phyloP scores from a whole-genome alignment of 2,888 invertebrate genomes.

The Aphidius colemani region DNA sequence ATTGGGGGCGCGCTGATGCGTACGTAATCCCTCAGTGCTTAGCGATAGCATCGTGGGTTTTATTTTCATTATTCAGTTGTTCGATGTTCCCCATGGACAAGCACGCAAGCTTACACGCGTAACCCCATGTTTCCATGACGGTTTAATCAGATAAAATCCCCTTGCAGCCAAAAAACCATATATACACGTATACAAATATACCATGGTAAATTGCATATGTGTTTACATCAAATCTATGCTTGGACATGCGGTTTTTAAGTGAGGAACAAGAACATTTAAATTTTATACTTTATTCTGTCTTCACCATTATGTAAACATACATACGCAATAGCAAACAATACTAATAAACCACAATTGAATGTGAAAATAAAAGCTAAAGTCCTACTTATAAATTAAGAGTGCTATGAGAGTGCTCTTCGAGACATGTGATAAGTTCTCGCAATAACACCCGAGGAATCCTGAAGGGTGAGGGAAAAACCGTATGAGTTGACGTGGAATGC shows the following conservation, averaged over 20 bases:
- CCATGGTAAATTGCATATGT: too few relatives aligned
- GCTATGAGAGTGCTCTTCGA: too few relatives aligned
- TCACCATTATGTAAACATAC: too few relatives aligned
- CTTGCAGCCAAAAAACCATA: conserved; percentile 20
- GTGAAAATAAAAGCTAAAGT: too few relatives aligned
- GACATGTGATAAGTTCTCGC: too few relatives aligned
- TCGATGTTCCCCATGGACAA: conserved; percentile 39
- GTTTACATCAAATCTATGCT: conserved; percentile 1
- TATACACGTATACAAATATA: background rate
- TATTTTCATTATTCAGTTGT: conserved; percentile 61
- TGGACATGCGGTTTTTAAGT: background rate
- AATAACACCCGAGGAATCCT: too few relatives aligned
- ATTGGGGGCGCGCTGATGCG: conserved; percentile 56
- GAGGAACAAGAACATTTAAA: background rate
- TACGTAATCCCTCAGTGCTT: conserved; percentile 56
- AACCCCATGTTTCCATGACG: conserved; percentile 58
- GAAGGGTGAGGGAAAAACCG: too few relatives aligned
- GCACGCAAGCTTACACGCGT: conserved; percentile 51
- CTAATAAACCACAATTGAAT: background rate
- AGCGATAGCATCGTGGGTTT: conserved; percentile 57
- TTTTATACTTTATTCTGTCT: background rate
- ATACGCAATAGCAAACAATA: background rate
- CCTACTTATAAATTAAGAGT: too few relatives aligned
- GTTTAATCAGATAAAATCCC: conserved; percentile 58
- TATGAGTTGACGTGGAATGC: too few relatives aligned